Conservation (phyloP, 1,140 invertebrate genomes). For the Coptotermes formosanus region DNA sequence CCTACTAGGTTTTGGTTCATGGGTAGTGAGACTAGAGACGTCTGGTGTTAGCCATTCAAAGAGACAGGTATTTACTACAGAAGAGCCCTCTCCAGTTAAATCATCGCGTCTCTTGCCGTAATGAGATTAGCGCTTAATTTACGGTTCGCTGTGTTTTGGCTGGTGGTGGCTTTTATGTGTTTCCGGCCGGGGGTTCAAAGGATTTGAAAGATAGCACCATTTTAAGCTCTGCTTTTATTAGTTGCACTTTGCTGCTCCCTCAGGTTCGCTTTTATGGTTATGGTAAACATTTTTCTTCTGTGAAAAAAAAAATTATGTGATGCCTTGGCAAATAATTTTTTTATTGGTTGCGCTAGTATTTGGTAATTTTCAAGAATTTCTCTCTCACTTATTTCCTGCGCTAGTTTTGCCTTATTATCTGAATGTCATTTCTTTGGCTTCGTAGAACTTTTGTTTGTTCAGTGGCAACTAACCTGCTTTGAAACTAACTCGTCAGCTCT, state of each 20-base stretch:
- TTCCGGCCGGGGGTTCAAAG: background rate
- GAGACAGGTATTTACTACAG: background rate
- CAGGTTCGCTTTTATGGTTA: background rate
- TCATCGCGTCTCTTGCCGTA: constrained; percentile 4
- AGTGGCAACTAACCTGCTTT: no score
- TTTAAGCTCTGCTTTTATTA: constrained; percentile 17
- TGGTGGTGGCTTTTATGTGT: background rate
- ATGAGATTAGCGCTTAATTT: constrained; percentile 3
- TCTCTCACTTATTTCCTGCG: no score
- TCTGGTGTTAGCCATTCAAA: constrained; percentile 8
- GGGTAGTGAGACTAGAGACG: background rate
- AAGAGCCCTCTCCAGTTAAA: constrained; percentile 4
- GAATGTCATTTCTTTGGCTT: no score
- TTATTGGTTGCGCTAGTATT: background rate
- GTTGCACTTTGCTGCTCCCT: background rate
- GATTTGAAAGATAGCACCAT: background rate
- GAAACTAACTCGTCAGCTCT: no score
- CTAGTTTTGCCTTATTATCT: no score
- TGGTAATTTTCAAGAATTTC: no score
- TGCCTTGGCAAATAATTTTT: background rate
- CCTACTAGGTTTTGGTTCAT: background rate
- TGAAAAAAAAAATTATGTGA: background rate
- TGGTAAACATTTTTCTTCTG: background rate
- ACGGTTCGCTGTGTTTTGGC: background rate
- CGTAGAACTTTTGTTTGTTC: no score